Percentiles rank a stretch among this genome's conserved stretches.
These are phyloP conservation scores for Acrobasis consociella DNA, from an alignment of 2,888 invertebrate species.

Conservation along the genomic window DNA sequence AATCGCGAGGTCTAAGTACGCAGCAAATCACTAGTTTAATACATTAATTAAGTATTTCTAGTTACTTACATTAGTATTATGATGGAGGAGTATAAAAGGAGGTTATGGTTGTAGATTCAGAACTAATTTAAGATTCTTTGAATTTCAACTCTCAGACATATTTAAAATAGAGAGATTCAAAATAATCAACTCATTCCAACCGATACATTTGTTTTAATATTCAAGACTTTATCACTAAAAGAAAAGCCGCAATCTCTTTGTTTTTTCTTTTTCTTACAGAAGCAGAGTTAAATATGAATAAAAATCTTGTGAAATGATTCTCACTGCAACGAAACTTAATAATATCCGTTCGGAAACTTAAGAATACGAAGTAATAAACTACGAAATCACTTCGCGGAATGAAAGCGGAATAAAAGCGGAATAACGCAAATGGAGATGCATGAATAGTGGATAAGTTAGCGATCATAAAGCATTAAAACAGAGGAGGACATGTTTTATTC, in stretches of 20 bases:
- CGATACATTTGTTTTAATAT: no score
- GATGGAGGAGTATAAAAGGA: no score
- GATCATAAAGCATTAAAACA: conserved; percentile 24
- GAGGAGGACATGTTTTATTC: conserved; percentile 21
- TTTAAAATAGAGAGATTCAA: no score
- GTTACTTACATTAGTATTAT: no score
- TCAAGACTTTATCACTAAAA: background rate
- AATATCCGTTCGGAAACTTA: conserved; percentile 9
- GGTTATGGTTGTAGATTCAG: no score
- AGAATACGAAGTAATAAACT: conserved; percentile 11
- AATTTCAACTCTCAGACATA: no score
- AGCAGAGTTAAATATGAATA: background rate
- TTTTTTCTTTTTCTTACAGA: background rate
- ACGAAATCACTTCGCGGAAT: conserved; percentile 12
- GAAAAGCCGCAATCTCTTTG: background rate
- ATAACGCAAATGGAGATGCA: conserved; percentile 16
- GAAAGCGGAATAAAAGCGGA: conserved; percentile 15
- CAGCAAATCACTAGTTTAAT: no score
- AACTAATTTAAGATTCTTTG: no score
- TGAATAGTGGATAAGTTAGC: conserved; percentile 24
- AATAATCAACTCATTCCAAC: no score
- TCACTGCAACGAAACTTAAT: conserved; percentile 2
- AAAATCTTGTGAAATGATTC: background rate
- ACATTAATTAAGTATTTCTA: no score
- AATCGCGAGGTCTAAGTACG: no score